Evolutionary conservation across 2,888 invertebrate genomes (phyloP), one percentile per base, ranked within the genome.

Genomic region (Petrolisthes manimaculis): DNA sequence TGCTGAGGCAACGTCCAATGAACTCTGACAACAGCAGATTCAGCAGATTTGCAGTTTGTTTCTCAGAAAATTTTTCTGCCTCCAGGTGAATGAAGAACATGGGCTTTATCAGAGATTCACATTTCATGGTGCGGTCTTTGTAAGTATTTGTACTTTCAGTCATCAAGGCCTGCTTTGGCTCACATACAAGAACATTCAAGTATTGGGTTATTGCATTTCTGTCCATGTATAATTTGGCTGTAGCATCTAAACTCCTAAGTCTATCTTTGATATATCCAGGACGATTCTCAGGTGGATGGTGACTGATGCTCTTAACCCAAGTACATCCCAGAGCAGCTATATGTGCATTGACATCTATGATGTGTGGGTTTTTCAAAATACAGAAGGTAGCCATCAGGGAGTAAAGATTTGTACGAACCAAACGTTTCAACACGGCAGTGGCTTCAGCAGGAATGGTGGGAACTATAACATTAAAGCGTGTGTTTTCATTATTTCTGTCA

Each of bases 81-180:
- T 51, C 56, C 75, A 90, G 74, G 61, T 75, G 53, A 8, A 80
- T 5, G 18, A 88, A 83, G 83, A 90, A 90, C 21, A 83, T 21
- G 8, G 90, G 90, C 67, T 90, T 90, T n/a, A 88, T 67, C 56
- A 88, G 55, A 5, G 88, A 86, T 55, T 88, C 90, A 79, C 90
- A 90, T n/a, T 90, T 88, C 8, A 90, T 53, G 3, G 84, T 84
- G 12, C 37, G 24, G 0, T 77, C 75, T 71, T 89, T 56, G 67
- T 53, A 69, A 1, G 18, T 18, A 6, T 86, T 81, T 3, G 18
- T 81, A n/a, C 83, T 86, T 69, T 90, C 90, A 37, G 90, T 88
- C 90, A 90, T 90, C 1, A 90, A 78, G 14, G 90, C 90, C 37
- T 78, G 67, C 4, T 86, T 21, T 4, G 90, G 86, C 5, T 84